phyloP scores from a whole-genome alignment of 2,113 vertebrate species.

The Chaetops frenatus region DNA sequence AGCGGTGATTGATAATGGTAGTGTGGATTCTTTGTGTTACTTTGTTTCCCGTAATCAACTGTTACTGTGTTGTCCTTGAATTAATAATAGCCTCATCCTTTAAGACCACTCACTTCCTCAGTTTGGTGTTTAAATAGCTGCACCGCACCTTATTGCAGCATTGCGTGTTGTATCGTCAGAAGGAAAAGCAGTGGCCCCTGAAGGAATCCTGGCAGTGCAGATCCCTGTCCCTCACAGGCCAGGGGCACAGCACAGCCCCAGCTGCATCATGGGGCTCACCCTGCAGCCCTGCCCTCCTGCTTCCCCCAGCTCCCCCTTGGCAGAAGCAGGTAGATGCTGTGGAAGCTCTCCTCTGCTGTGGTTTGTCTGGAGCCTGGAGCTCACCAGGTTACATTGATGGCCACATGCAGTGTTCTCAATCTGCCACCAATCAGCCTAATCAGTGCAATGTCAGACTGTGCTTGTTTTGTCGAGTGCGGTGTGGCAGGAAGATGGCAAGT shows the following conservation, averaged over 20 bases:
- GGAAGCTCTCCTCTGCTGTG: background rate
- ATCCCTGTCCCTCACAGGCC: background rate
- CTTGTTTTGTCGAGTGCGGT: fast-evolving
- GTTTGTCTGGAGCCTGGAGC: background rate
- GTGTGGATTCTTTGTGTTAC: background rate
- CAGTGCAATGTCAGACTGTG: no score
- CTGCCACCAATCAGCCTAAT: background rate
- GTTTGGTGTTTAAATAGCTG: background rate
- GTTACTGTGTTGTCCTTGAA: background rate
- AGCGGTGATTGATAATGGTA: background rate
- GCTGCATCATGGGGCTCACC: fast-evolving
- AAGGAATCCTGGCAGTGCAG: background rate
- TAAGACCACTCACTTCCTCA: background rate
- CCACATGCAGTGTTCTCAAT: background rate
- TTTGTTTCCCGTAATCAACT: background rate
- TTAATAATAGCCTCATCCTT: background rate
- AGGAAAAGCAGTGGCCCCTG: background rate
- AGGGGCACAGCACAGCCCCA: background rate
- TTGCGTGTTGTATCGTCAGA: background rate
- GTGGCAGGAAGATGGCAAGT: background rate
- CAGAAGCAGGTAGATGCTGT: background rate
- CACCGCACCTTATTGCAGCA: background rate
- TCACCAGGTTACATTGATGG: background rate
- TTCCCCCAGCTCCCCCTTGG: no score
- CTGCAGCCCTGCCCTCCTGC: background rate